Evolutionary conservation across 30 jellyfish, hydroid and myxozoan genomes (phyloP), one percentile per base, ranked within the genome.

Genomic region (Turritopsis rubra): DNA sequence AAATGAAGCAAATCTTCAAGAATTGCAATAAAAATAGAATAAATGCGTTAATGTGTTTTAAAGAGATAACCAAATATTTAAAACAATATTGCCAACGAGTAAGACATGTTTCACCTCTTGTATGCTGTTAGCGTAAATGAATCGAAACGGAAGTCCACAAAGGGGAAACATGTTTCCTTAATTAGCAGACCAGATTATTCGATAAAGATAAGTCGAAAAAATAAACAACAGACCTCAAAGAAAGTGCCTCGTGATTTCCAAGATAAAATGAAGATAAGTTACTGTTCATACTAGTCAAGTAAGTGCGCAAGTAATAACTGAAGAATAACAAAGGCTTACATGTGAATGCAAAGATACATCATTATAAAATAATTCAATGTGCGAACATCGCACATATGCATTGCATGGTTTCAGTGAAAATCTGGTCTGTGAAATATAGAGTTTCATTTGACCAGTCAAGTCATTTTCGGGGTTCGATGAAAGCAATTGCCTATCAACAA

Each of bases 71-170:
- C 77, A 68, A 68, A 68, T 68, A 68, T 68, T 68, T 68, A 27
- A 68, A 68, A 19, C 19, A 68, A n/a, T 68, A n/a, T 68, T 41
- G 60, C 60, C 60, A 41, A 68, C 28, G 30, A 68, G 77, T 68
- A 68, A 68, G 17, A 68, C 77, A 68, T 27, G 77, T 27, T 68
- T 68, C 77, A n/a, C 30, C 77, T 68, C 77, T 27, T n/a, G 30
- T n/a, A 68, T 68, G 77, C 77, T 68, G 9, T 1, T 68, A n/a
- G 28, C 77, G 85, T 77, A 60, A 77, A 77, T 77, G 85, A 77
- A 77, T 77, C 53, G 72, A 77, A 77, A 77, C 85, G 85, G 85
- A 77, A 77, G 85, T 77, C 85, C 71, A 77, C 85, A 77, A 77
- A 29, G 85, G 71, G 53, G 71, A 75, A 52, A 77, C 30, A 66